Conservation (phyloP, 2,888 invertebrate genomes). For the Tuberolachnus salignus region DNA sequence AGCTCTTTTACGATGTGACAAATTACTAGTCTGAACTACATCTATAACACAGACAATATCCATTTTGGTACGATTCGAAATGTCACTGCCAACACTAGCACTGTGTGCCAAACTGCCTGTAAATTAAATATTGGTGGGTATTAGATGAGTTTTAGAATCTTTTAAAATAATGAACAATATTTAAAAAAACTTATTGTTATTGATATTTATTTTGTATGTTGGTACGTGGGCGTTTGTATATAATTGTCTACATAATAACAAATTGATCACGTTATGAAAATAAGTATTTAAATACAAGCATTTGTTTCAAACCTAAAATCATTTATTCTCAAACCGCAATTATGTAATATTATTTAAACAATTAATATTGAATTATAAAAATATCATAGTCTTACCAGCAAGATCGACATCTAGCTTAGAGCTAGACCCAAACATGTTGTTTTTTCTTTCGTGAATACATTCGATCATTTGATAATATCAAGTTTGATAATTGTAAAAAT, state of each 20-base stretch:
- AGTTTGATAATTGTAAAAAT: not conserved
- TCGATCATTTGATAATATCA: constrained; percentile 40
- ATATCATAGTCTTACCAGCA: constrained; percentile 29
- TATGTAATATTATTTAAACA: not conserved
- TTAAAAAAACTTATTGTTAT: not conserved
- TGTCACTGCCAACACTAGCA: constrained; percentile 29
- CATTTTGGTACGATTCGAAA: constrained; percentile 65
- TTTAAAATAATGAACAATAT: not conserved
- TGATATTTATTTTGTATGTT: not conserved
- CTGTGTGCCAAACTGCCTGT: constrained; percentile 30
- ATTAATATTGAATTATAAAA: no score
- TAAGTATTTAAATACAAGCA: not conserved
- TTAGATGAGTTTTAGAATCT: not conserved
- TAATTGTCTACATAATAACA: not conserved
- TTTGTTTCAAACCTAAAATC: not conserved
- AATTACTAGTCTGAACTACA: constrained; percentile 73
- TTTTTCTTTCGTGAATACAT: constrained; percentile 41
- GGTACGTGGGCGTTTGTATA: not conserved
- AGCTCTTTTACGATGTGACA: constrained; percentile 78
- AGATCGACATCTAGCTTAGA: constrained; percentile 28
- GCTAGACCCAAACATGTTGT: constrained; percentile 42
- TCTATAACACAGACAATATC: constrained; percentile 89
- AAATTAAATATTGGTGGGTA: not conserved
- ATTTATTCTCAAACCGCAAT: not conserved
- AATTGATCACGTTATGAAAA: not conserved